phyloP scores from a whole-genome alignment of 2,888 invertebrate genomes.

The Ectemnius lituratus region DNA sequence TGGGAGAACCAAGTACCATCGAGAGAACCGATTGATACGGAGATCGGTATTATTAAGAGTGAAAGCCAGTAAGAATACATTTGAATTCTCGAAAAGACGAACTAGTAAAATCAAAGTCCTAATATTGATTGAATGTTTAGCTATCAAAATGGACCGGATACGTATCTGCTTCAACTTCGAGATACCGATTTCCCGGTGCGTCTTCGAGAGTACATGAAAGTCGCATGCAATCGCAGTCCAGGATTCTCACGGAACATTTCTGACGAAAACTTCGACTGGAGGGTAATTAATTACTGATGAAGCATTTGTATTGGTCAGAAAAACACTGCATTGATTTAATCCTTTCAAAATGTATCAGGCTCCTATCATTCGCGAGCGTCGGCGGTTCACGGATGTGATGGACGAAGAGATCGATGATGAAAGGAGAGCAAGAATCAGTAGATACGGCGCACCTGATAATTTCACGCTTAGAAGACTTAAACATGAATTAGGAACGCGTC shows the following conservation, averaged over 20 bases:
- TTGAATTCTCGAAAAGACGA: not conserved
- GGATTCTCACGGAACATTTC: conserved; percentile 84
- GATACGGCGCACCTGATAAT: conserved; percentile 85
- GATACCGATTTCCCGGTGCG: conserved; percentile 97
- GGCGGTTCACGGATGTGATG: conserved; percentile 96
- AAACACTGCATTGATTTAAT: not conserved
- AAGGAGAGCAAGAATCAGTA: conserved; percentile 88
- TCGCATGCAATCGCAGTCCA: conserved; percentile 88
- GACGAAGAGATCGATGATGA: conserved; percentile 97
- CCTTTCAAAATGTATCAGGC: conserved; percentile 79
- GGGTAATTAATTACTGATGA: conserved; percentile 78
- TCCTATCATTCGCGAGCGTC: conserved; percentile 92
- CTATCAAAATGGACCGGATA: conserved; percentile 98
- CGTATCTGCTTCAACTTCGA: conserved; percentile 94
- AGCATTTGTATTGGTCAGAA: not conserved
- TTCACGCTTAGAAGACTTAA: conserved; percentile 86
- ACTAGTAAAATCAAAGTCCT: not conserved
- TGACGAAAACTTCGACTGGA: conserved; percentile 87
- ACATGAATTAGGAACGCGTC: conserved; percentile 90
- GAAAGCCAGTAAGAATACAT: conserved; percentile 88
- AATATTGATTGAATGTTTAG: conserved; percentile 76
- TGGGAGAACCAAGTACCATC: conserved; percentile 87
- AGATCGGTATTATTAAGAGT: conserved; percentile 87
- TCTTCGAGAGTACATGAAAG: conserved; percentile 95
- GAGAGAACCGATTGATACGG: conserved; percentile 90